Evolutionary conservation across 2,113 vertebrate genomes (phyloP).

Genomic region (Heptranchias perlo): DNA sequence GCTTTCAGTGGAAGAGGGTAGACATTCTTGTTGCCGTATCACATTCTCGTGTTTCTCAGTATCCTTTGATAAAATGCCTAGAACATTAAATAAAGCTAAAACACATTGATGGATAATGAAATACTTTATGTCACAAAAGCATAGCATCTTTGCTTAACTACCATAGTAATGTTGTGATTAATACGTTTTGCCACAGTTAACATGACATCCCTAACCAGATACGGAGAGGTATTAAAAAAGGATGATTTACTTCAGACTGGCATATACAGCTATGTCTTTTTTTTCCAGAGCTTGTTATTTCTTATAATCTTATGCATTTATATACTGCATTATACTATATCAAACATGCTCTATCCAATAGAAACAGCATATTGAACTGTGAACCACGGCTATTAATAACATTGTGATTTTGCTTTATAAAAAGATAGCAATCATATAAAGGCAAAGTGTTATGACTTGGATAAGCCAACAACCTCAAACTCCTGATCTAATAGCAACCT

Average conservation of each 20-base stretch:
- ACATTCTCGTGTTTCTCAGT: not conserved
- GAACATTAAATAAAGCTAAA: conserved; percentile 2
- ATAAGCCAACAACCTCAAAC: not conserved
- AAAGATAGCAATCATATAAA: not conserved
- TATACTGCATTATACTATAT: not conserved
- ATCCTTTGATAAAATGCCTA: not conserved
- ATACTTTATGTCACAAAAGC: not conserved
- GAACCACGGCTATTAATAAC: not conserved
- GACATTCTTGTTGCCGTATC: not conserved
- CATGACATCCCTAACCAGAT: not conserved
- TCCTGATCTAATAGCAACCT: not conserved
- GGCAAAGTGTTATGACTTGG: not conserved
- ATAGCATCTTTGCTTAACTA: not conserved
- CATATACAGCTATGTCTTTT: not conserved
- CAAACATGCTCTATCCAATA: not conserved
- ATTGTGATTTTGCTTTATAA: not conserved
- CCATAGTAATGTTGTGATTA: not conserved
- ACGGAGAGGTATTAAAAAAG: not conserved
- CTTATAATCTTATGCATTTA: not conserved
- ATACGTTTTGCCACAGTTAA: not conserved
- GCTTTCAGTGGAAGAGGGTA: not conserved
- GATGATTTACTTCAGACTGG: not conserved
- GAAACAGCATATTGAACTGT: not conserved
- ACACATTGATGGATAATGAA: not conserved
- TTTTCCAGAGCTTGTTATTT: not conserved